A percentile compares a stretch with the other conserved stretches of the same genome.
Evolutionary conservation across 1,140 invertebrate genomes (phyloP).

Genomic region (Drosophila ogumai): DNA sequence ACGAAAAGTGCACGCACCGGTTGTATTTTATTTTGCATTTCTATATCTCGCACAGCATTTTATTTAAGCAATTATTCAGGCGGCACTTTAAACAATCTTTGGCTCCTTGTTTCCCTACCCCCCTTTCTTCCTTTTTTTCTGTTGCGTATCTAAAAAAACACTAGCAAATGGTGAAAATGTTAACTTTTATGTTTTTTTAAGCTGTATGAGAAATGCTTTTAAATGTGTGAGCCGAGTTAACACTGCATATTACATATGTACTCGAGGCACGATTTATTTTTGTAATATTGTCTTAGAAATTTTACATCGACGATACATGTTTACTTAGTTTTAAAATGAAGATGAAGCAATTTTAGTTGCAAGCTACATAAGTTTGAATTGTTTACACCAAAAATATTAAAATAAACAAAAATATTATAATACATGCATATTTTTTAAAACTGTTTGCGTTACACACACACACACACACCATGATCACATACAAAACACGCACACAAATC

Average conservation of each 20-base stretch:
- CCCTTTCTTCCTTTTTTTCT: constrained; percentile 16
- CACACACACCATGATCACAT: constrained; percentile 29
- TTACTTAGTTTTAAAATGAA: constrained; percentile 75
- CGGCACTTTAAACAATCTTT: constrained; percentile 46
- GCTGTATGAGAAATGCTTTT: constrained; percentile 58
- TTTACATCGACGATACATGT: constrained; percentile 71
- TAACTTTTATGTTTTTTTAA: constrained; percentile 57
- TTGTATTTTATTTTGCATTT: constrained; percentile 78
- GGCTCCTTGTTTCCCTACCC: constrained; percentile 8
- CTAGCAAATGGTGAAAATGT: constrained; percentile 66
- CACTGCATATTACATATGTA: constrained; percentile 57
- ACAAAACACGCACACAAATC: constrained; percentile 20
- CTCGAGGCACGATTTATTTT: constrained; percentile 62
- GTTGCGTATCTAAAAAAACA: constrained; percentile 23
- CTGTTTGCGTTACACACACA: constrained; percentile 49
- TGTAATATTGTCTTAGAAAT: constrained; percentile 64
- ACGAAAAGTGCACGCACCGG: constrained; percentile 61
- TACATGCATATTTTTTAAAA: constrained; percentile 56
- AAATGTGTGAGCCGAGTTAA: constrained; percentile 57
- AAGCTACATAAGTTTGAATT: constrained; percentile 77
- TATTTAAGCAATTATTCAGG: constrained; percentile 19
- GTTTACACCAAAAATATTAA: constrained; percentile 82
- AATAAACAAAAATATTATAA: constrained; percentile 71
- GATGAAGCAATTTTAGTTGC: constrained; percentile 68
- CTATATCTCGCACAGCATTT: constrained; percentile 68